phyloP scores from a whole-genome alignment of 1,140 invertebrate genomes.

The Drosophila prosaltans region DNA sequence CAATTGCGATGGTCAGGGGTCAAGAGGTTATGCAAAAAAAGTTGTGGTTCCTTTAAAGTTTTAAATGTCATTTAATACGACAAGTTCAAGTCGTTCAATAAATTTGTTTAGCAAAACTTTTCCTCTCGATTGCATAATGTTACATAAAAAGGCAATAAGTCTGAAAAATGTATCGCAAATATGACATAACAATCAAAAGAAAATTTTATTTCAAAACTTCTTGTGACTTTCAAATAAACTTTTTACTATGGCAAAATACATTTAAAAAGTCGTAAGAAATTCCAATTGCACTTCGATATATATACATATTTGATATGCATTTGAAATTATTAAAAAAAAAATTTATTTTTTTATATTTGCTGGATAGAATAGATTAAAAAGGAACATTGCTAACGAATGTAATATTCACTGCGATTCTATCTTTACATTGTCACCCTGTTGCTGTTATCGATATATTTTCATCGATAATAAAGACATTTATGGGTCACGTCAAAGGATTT shows the following conservation, averaged over 20 bases:
- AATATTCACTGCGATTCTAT: too few relatives aligned
- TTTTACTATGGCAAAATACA: background rate
- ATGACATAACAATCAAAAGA: conserved; percentile 24
- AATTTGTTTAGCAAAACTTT: conserved; percentile 38
- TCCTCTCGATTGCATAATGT: conserved; percentile 36
- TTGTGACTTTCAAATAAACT: conserved; percentile 10
- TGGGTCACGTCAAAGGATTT: too few relatives aligned
- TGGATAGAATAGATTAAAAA: too few relatives aligned
- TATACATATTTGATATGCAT: too few relatives aligned
- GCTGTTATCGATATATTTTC: too few relatives aligned
- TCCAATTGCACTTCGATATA: background rate
- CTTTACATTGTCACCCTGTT: too few relatives aligned
- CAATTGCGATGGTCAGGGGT: conserved; percentile 7
- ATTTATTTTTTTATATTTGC: too few relatives aligned
- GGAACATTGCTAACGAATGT: too few relatives aligned
- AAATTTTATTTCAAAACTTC: conserved; percentile 34
- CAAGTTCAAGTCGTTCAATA: conserved; percentile 33
- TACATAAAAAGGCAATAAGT: conserved; percentile 10
- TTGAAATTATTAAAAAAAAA: too few relatives aligned
- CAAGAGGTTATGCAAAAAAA: conserved; percentile 24
- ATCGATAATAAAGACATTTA: too few relatives aligned
- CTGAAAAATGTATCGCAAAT: conserved; percentile 6
- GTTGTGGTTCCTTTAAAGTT: conserved; percentile 19
- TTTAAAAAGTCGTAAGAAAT: background rate
- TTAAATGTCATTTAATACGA: conserved; percentile 49